phyloP scores from a whole-genome alignment of 2,888 invertebrate species.

The Calameuta filiformis region DNA sequence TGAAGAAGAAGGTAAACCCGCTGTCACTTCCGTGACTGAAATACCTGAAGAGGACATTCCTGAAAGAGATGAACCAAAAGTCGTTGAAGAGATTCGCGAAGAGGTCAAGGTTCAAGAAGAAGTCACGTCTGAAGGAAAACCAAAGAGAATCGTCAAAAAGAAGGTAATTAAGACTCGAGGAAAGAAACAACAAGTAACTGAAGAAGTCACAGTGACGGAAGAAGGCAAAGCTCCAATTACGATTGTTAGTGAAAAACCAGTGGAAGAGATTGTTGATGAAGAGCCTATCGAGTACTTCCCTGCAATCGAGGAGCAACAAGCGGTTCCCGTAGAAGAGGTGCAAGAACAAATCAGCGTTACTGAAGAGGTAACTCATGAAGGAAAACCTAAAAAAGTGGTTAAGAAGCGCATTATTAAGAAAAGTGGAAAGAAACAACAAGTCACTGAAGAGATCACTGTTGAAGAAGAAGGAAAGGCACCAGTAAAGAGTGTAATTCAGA shows the following conservation, averaged over 20 bases:
- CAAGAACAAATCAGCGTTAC: slow-evolving; percentile 36
- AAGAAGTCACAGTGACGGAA: slow-evolving; percentile 56
- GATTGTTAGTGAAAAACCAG: slow-evolving; percentile 46
- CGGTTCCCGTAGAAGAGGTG: slow-evolving; percentile 12
- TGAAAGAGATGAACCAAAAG: slow-evolving; percentile 28
- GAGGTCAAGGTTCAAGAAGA: slow-evolving; percentile 52
- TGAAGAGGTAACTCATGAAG: slow-evolving; percentile 47
- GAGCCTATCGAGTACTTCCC: slow-evolving; percentile 33
- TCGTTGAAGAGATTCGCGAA: slow-evolving; percentile 53
- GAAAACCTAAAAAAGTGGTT: slow-evolving; percentile 67
- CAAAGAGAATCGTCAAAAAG: slow-evolving; percentile 51
- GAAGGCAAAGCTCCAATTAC: slow-evolving; percentile 56
- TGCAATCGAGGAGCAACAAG: slow-evolving; percentile 33
- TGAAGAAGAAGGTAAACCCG: slow-evolving; percentile 46
- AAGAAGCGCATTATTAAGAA: slow-evolving; percentile 43
- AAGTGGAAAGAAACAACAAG: slow-evolving; percentile 44
- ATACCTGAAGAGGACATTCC: slow-evolving; percentile 38
- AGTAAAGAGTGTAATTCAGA: slow-evolving; percentile 49
- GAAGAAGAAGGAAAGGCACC: slow-evolving; percentile 65
- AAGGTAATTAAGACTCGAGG: slow-evolving; percentile 53
- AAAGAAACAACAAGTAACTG: slow-evolving; percentile 40
- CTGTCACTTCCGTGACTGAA: slow-evolving; percentile 29
- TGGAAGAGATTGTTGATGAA: slow-evolving; percentile 29
- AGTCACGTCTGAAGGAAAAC: slow-evolving; percentile 58
- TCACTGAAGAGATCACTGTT: slow-evolving; percentile 62